Percentiles rank a stretch among this genome's conserved stretches.
These are phyloP conservation scores for Nephila pilipes DNA, from an alignment of 1,140 invertebrate genomes.

Conservation along the genomic window DNA sequence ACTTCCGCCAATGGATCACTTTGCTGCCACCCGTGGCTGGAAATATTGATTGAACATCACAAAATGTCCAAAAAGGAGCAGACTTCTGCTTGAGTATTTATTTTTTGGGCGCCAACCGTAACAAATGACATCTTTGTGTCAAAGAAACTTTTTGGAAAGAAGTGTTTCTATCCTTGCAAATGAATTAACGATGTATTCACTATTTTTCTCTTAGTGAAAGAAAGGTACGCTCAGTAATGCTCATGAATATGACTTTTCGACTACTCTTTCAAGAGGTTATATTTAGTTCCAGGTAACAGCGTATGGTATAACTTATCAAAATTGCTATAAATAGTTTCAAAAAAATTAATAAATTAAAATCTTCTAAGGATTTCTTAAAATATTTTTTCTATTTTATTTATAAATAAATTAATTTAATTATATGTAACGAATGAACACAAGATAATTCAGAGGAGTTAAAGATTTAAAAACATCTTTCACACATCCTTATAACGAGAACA, in stretches of 20 bases:
- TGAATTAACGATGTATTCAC: slow-evolving; percentile 49
- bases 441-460: too few relatives aligned
- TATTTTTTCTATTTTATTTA: too few relatives aligned
- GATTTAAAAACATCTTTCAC: too few relatives aligned
- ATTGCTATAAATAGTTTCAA: too few relatives aligned
- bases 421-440: too few relatives aligned
- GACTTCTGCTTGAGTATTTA: slow-evolving; percentile 63
- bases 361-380: too few relatives aligned
- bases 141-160: slow-evolving; percentile 46
- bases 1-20: slow-evolving; percentile 57
- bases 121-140: slow-evolving; percentile 70
- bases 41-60: slow-evolving; percentile 70
- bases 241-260: slow-evolving; percentile 4
- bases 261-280: neutral
- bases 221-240: slow-evolving; percentile 1
- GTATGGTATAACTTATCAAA: too few relatives aligned
- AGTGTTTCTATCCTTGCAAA: slow-evolving; percentile 24
- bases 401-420: too few relatives aligned
- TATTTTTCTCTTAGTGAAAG: neutral
- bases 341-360: too few relatives aligned
- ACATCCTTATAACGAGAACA: too few relatives aligned
- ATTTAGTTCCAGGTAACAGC: neutral
- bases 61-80: slow-evolving; percentile 60
- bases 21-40: slow-evolving; percentile 48
- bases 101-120: slow-evolving; percentile 72